These are phyloP conservation scores for Rhinichthys osculus DNA, from an alignment of 2,797 vertebrate species.

Conservation along the genomic window DNA sequence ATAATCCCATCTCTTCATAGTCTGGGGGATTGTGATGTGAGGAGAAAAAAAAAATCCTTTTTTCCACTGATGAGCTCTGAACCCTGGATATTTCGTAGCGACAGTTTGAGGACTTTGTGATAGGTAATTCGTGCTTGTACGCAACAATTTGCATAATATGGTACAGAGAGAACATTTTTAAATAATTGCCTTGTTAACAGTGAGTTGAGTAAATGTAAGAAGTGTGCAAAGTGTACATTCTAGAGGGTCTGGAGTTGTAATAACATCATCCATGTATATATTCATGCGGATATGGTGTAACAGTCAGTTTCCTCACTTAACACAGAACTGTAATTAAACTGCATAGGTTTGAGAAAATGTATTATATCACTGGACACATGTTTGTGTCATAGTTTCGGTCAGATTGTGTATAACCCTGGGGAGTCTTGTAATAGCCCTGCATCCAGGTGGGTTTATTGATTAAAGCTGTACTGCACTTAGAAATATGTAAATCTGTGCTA, in stretches of 20 bases:
- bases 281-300: not conserved
- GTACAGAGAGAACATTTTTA: constrained; percentile 38
- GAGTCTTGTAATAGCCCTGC: constrained; percentile 46
- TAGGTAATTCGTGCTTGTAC: constrained; percentile 29
- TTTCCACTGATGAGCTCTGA: constrained; percentile 34
- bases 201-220: constrained; percentile 18
- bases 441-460: constrained; percentile 59
- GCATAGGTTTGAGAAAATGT: constrained; percentile 43
- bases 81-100: constrained; percentile 19
- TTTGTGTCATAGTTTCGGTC: constrained; percentile 51
- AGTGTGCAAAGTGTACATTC: constrained; percentile 33
- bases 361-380: constrained; percentile 54
- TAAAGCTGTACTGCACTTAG: constrained; percentile 58
- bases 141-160: constrained; percentile 42
- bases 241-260: constrained; percentile 7
- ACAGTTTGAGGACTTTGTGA: constrained; percentile 46
- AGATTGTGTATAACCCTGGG: constrained; percentile 47
- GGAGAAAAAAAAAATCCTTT: constrained; percentile 5
- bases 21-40: constrained; percentile 47
- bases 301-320: constrained; percentile 37
- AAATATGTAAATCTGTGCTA: constrained; percentile 59
- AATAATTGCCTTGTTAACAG: constrained; percentile 44
- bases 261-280: constrained; percentile 22
- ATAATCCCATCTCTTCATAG: constrained; percentile 53
- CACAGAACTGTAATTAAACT: constrained; percentile 36